These are phyloP conservation scores for Epizoanthus fatuus DNA, from an alignment of 92 coral and sea anemone genomes.

Conservation along the genomic window DNA sequence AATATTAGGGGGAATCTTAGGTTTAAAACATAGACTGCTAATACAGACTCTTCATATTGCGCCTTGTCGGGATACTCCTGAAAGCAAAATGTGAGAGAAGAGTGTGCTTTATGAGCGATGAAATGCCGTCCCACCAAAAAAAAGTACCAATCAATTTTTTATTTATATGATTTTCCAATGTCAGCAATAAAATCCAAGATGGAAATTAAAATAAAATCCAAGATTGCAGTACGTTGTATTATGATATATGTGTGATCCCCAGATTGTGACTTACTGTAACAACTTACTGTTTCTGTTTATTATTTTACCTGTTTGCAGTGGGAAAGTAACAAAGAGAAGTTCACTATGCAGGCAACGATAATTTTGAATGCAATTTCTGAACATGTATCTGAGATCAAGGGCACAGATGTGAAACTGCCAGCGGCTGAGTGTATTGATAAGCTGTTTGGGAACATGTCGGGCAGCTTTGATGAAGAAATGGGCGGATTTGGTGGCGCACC, in stretches of 20 bases:
- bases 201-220: no score
- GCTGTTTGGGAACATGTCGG: constrained; percentile 73
- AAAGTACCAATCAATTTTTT: no score
- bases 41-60: no score
- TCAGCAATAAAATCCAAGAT: no score
- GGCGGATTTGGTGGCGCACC: constrained; percentile 99
- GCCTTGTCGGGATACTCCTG: no score
- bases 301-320: constrained; percentile 66
- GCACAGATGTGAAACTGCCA: constrained; percentile 77
- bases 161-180: no score
- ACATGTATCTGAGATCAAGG: constrained; percentile 81
- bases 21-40: no score
- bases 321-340: constrained; percentile 83
- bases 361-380: constrained; percentile 89
- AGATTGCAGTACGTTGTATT: background rate
- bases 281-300: background rate
- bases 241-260: background rate
- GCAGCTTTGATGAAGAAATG: constrained; percentile 89
- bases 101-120: no score
- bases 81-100: no score
- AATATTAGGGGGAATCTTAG: no score
- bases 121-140: no score
- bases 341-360: constrained; percentile 80
- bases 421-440: constrained; percentile 80
- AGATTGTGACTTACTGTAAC: no score